Conservation (phyloP, 2,888 invertebrate species). For the Aproaerema taeniolella region DNA sequence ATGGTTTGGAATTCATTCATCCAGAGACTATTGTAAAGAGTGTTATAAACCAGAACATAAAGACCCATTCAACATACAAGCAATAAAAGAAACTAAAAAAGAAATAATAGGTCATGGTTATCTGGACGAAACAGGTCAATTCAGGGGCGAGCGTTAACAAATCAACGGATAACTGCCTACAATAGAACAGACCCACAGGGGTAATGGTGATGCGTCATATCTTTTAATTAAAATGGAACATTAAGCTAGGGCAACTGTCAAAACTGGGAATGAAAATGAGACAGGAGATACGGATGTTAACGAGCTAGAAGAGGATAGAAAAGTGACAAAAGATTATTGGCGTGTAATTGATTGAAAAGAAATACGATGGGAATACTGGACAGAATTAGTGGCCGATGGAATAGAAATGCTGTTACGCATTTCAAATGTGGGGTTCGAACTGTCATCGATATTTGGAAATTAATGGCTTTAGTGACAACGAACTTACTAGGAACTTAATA, state of each 20-base stretch:
- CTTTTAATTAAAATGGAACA: slow-evolving; percentile 70
- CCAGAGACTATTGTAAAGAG: slow-evolving; percentile 51
- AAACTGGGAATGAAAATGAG: slow-evolving; percentile 25
- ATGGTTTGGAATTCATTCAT: slow-evolving; percentile 51
- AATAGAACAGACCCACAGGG: slow-evolving; percentile 40
- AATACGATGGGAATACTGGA: slow-evolving; percentile 35
- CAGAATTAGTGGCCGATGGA: slow-evolving; percentile 42
- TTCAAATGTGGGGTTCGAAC: slow-evolving; percentile 3
- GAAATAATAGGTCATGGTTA: slow-evolving; percentile 32
- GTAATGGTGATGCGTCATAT: slow-evolving; percentile 63
- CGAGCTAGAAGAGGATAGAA: slow-evolving; percentile 34
- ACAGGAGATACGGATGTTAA: slow-evolving; percentile 16
- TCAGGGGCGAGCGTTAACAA: slow-evolving; percentile 56
- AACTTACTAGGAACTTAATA: too few relatives aligned
- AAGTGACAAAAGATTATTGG: slow-evolving; percentile 45
- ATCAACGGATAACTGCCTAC: slow-evolving; percentile 51
- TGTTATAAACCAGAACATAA: slow-evolving; percentile 16
- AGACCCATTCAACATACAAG: slow-evolving; percentile 26
- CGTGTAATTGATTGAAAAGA: slow-evolving; percentile 60
- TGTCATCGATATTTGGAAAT: too few relatives aligned
- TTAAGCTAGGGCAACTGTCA: slow-evolving; percentile 49
- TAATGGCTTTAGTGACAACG: too few relatives aligned
- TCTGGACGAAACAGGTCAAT: slow-evolving; percentile 44
- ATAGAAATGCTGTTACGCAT: slow-evolving; percentile 12
- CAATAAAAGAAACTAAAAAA: slow-evolving; percentile 19